A percentile compares a stretch with the other conserved stretches of the same genome.
These are phyloP conservation scores for Tylochromis polylepis DNA, from an alignment of 2,113 vertebrate genomes.

Conservation along the genomic window DNA sequence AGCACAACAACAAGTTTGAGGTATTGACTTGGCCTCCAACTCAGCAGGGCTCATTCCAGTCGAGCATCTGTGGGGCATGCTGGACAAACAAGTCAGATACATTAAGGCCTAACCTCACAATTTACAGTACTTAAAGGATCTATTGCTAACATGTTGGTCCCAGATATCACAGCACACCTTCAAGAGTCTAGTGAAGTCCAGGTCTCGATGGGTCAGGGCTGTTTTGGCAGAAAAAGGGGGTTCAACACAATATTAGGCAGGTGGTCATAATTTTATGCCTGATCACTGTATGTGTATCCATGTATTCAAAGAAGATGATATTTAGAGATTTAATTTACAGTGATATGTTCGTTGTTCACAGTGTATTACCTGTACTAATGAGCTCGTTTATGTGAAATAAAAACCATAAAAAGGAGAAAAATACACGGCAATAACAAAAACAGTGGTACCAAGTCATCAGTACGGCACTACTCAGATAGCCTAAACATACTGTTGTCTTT, in stretches of 20 bases:
- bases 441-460: neutral
- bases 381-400: neutral
- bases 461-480: too few species aligned
- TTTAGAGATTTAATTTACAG: neutral
- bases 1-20: accelerated
- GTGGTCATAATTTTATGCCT: neutral
- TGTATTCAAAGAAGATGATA: neutral
- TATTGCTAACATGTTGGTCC: neutral
- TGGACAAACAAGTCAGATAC: accelerated
- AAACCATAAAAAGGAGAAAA: neutral
- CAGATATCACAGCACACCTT: neutral
- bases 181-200: accelerated
- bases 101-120: neutral
- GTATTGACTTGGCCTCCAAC: neutral
- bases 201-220: neutral
- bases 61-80: neutral
- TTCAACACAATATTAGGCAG: too few species aligned
- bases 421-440: accelerated
- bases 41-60: accelerated
- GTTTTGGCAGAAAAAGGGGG: too few species aligned
- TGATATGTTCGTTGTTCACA: neutral
- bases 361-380: neutral
- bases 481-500: neutral
- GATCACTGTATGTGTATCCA: neutral
- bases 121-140: neutral